Percentiles rank a stretch among this genome's conserved stretches.
These are phyloP conservation scores for Lycocorax pyrrhopterus DNA, from an alignment of 2,113 vertebrate species.

Conservation along the genomic window DNA sequence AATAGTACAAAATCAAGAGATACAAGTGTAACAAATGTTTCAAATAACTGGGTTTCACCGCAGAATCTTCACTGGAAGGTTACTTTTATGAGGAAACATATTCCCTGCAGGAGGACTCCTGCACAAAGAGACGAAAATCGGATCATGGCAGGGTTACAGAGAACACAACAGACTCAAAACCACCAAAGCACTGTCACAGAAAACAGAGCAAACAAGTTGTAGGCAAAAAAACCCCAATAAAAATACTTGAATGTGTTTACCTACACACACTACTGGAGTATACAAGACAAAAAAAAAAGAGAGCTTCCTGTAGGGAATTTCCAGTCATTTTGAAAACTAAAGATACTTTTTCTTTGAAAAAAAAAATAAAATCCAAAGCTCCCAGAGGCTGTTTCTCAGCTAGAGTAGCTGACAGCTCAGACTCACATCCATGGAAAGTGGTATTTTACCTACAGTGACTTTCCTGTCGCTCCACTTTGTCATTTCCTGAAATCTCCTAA, in stretches of 20 bases:
- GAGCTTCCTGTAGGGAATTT: not conserved
- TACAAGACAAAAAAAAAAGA: not conserved
- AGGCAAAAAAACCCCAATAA: not conserved
- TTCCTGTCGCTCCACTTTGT: not conserved
- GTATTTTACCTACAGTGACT: not conserved
- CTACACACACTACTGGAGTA: not conserved
- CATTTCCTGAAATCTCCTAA: not conserved
- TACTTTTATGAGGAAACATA: not conserved
- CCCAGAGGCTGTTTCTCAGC: not conserved
- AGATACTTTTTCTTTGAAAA: not conserved
- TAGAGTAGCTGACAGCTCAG: not conserved
- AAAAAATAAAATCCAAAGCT: not conserved
- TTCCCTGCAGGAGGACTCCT: not conserved
- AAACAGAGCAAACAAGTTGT: not conserved
- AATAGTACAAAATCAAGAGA: not conserved
- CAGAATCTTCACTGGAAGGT: not conserved
- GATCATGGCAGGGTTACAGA: not conserved
- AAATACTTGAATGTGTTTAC: not conserved
- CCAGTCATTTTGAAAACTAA: conserved; percentile 12
- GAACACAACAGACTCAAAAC: accelerated
- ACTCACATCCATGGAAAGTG: not conserved
- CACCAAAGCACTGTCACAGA: not conserved
- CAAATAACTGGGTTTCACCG: not conserved
- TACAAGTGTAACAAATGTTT: not conserved
- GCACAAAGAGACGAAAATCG: not conserved